Conservation (phyloP, 2,797 vertebrate species). For the Melanotaenia maccullochi region DNA sequence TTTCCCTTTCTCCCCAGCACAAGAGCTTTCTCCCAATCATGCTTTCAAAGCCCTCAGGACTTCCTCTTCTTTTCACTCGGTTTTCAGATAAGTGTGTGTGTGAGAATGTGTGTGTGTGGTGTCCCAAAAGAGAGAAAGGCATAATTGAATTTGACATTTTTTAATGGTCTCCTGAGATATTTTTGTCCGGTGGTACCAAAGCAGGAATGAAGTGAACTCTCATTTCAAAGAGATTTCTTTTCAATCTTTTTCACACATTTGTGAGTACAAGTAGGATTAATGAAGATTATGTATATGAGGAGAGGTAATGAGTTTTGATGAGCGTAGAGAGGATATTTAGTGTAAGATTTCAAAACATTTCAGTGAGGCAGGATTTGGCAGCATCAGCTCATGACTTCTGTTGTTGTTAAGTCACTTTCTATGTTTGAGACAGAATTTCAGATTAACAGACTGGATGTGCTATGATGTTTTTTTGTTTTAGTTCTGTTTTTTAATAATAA, state of each 20-base stretch:
- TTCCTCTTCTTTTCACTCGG: conserved; percentile 82
- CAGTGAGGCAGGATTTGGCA: conserved; percentile 37
- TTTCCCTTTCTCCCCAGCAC: conserved; percentile 75
- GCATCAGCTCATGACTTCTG: conserved; percentile 42
- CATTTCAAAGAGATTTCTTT: conserved; percentile 69
- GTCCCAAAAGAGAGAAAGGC: conserved; percentile 64
- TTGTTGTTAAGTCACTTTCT: conserved; percentile 13
- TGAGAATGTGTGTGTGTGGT: conserved; percentile 42
- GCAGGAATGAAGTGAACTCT: conserved; percentile 61
- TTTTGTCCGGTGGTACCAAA: conserved; percentile 58
- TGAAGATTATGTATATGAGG: conserved; percentile 77
- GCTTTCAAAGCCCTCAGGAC: conserved; percentile 80
- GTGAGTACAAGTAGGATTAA: conserved; percentile 69
- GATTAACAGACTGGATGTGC: neutral
- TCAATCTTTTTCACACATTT: conserved; percentile 48
- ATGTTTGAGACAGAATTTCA: neutral
- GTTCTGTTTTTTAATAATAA: neutral
- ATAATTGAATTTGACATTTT: conserved; percentile 79
- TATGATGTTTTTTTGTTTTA: neutral
- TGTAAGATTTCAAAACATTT: conserved; percentile 71
- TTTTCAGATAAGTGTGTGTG: conserved; percentile 68
- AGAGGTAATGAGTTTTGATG: conserved; percentile 73
- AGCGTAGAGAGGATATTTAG: conserved; percentile 74
- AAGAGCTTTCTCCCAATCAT: conserved; percentile 77
- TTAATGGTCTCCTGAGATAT: conserved; percentile 76